Evolutionary conservation across 2,113 vertebrate species (phyloP), one percentile per base, ranked within the genome.

Genomic region (Oryzias melastigma): DNA sequence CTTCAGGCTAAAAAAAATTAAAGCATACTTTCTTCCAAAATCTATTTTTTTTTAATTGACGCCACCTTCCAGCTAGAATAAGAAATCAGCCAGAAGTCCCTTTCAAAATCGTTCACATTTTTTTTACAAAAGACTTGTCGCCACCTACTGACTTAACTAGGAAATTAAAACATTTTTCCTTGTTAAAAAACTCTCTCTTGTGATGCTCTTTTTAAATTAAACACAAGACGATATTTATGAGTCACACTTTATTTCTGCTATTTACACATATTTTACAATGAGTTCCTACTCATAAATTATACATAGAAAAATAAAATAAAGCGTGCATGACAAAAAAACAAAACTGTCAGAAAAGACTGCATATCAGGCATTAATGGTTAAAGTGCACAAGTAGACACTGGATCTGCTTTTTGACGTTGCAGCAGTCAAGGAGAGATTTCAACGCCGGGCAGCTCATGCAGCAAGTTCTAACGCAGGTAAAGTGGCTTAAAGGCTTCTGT

Each of bases 361-460:
- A 64, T 72, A 65, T 62, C 73, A 85, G 84, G 84, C 83, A 83
- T 73, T 71, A 67, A 83, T 78, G 85, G 81, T 73, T 85, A 78
- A 87, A 89, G 85, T 89, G 85, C 83, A 86, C 83, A 80, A 73
- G 82, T 85, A 82, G 86, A 83, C 72, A 68, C 63, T 71, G 74
- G 69, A 77, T 82, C 65, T 65, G 76, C 72, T 78, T 58, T 73
- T 59, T 67, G 61, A 79, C 50, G 50, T 12, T 49, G 24, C 18
- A 40, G 51, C 7, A 40, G 51, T 67, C 63, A 55, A 71, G 55
- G 67, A 68, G 76, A 62, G 29, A 16, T 74, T 72, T 35, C 40
- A 27, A 50, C 81, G 52, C 40, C 78, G 58, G 71, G 73, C 71
- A 67, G 68, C 58, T 80, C 82, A 76, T 80, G 78, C 77, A 81